Evolutionary conservation across 2,888 invertebrate genomes (phyloP).

Genomic region (Caenorhabditis sinica): DNA sequence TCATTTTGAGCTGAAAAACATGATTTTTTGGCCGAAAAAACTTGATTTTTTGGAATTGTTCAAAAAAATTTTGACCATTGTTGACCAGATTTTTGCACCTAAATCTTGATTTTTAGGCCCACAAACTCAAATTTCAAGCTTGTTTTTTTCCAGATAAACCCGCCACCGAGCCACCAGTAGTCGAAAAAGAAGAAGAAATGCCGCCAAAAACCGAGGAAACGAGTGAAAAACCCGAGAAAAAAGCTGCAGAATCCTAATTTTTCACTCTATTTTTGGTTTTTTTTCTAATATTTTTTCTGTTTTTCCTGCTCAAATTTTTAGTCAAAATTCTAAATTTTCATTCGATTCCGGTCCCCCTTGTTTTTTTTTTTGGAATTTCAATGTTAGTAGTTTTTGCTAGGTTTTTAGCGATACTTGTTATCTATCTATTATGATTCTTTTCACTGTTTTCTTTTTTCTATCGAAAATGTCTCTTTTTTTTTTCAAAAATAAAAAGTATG

Average conservation of each 20-base stretch:
- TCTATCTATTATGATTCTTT: not conserved
- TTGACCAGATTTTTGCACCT: not conserved
- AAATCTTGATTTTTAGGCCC: no score
- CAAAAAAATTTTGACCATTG: conserved; percentile 11
- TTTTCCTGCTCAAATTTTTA: conserved; percentile 9
- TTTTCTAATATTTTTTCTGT: not conserved
- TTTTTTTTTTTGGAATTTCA: not conserved
- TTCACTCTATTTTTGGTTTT: not conserved
- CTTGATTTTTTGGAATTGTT: not conserved
- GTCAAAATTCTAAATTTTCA: conserved; percentile 24
- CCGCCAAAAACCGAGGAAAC: conserved; percentile 39
- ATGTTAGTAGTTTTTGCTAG: not conserved
- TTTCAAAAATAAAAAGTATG: no score
- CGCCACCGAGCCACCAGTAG: conserved; percentile 24
- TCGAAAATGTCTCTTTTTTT: no score
- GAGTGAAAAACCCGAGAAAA: conserved; percentile 42
- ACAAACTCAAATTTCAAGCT: not conserved
- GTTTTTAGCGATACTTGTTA: conserved; percentile 1
- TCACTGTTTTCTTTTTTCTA: conserved; percentile 3
- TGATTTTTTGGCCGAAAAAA: not conserved
- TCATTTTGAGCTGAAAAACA: not conserved
- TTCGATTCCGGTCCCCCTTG: conserved; percentile 34
- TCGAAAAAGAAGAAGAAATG: conserved; percentile 29
- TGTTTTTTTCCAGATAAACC: conserved; percentile 35
- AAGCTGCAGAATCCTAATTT: conserved; percentile 53